phyloP scores from a whole-genome alignment of 1,140 invertebrate species.

The Thaumatotibia leucotreta region DNA sequence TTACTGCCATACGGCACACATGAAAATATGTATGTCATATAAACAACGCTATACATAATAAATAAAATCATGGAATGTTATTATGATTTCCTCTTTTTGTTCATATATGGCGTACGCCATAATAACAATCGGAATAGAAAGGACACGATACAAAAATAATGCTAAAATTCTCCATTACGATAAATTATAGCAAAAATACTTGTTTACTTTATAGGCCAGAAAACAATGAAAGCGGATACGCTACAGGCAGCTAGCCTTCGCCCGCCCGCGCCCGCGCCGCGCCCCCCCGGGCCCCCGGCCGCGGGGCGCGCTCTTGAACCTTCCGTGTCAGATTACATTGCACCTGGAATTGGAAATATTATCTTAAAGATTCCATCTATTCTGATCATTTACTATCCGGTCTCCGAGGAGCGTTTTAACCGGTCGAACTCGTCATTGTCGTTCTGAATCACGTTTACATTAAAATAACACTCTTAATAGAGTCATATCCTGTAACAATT shows the following conservation, averaged over 20 bases:
- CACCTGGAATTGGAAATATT: not conserved
- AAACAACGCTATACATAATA: constrained; percentile 72
- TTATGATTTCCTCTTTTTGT: constrained; percentile 54
- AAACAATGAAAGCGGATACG: not conserved
- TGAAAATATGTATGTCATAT: constrained; percentile 71
- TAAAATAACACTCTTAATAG: too few species aligned
- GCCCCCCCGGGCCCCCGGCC: not conserved
- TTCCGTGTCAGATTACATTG: not conserved
- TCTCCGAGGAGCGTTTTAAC: too few species aligned
- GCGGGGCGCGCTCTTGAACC: not conserved
- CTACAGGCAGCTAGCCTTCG: not conserved
- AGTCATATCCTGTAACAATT: too few species aligned
- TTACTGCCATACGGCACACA: constrained; percentile 55
- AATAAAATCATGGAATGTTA: constrained; percentile 75
- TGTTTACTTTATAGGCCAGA: constrained; percentile 58
- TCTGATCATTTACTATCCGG: too few species aligned
- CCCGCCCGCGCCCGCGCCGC: not conserved
- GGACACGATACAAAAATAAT: constrained; percentile 63
- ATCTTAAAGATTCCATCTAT: too few species aligned
- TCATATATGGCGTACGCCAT: constrained; percentile 30
- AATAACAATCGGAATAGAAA: constrained; percentile 42
- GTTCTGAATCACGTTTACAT: too few species aligned
- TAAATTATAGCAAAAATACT: constrained; percentile 76
- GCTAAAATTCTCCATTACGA: constrained; percentile 56
- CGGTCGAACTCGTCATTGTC: too few species aligned